phyloP scores from a whole-genome alignment of 2,888 invertebrate genomes.

The Micropterix aruncella region DNA sequence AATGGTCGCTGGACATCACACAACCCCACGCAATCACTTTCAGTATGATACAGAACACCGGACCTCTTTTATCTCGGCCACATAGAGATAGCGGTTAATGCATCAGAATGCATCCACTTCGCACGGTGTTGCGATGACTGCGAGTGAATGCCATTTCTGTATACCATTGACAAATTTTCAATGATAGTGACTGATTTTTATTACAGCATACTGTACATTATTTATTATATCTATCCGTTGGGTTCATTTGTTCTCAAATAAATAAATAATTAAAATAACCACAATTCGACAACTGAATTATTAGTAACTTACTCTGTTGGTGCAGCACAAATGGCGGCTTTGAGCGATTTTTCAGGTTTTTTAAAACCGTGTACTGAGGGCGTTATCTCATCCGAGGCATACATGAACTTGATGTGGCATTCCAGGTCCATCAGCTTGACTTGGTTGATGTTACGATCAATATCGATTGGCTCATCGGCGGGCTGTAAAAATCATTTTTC shows the following conservation, averaged over 20 bases:
- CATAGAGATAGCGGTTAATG: too few relatives aligned
- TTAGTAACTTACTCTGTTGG: constrained; percentile 7
- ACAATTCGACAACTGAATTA: background rate
- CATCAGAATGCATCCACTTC: too few relatives aligned
- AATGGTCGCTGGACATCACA: too few relatives aligned
- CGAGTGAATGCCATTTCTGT: too few relatives aligned
- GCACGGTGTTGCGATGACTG: too few relatives aligned
- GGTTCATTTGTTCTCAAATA: background rate
- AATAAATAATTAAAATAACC: background rate
- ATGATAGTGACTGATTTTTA: too few relatives aligned
- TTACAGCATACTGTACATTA: too few relatives aligned
- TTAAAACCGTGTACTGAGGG: constrained; percentile 4
- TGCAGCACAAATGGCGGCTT: constrained; percentile 9
- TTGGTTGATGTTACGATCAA: constrained; percentile 41
- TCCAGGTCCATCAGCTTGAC: constrained; percentile 53
- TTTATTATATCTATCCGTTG: too few relatives aligned
- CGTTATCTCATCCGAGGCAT: constrained; percentile 12
- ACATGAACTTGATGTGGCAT: constrained; percentile 51
- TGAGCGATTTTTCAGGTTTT: background rate
- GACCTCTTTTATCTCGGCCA: too few relatives aligned
- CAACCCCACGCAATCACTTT: too few relatives aligned
- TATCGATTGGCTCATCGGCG: constrained; percentile 50
- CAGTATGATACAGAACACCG: too few relatives aligned
- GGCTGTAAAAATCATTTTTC: constrained; percentile 16
- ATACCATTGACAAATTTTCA: too few relatives aligned